Evolutionary conservation across 2,797 vertebrate species (phyloP).

Genomic region (Malacoraja senta): DNA sequence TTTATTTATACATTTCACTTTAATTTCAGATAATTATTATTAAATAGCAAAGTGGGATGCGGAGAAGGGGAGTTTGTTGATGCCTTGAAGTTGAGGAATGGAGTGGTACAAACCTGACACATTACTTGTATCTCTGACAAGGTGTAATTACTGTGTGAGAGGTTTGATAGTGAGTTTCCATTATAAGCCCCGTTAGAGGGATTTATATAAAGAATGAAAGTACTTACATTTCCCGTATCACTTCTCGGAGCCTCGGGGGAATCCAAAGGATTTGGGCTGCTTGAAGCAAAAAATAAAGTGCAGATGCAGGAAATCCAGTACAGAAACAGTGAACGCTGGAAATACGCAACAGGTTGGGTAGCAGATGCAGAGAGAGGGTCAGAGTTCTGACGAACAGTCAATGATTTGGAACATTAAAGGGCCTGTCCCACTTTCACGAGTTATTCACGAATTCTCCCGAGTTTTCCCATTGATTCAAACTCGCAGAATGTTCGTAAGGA

Average conservation of each 20-base stretch:
- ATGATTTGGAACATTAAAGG: too few species aligned
- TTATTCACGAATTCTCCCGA: too few species aligned
- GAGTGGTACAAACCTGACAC: not conserved
- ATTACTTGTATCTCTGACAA: not conserved
- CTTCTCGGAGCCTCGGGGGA: not conserved
- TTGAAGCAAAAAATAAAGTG: too few species aligned
- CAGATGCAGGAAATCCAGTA: too few species aligned
- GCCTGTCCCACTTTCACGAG: too few species aligned
- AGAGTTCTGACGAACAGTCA: too few species aligned
- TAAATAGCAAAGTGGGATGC: not conserved
- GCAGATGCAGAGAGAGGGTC: too few species aligned
- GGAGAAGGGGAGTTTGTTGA: too few species aligned
- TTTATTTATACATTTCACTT: not conserved
- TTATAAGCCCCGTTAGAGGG: not conserved
- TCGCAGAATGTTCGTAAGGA: too few species aligned
- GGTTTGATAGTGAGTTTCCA: not conserved
- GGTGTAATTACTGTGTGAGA: not conserved
- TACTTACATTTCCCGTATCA: not conserved
- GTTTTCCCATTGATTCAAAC: too few species aligned
- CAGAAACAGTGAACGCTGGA: too few species aligned
- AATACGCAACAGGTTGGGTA: too few species aligned
- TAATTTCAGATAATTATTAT: not conserved
- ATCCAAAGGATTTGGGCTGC: not conserved
- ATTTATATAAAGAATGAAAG: not conserved
- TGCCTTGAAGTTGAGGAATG: not conserved